phyloP scores from a whole-genome alignment of 2,888 invertebrate species.

The Dichetophora obliterata region DNA sequence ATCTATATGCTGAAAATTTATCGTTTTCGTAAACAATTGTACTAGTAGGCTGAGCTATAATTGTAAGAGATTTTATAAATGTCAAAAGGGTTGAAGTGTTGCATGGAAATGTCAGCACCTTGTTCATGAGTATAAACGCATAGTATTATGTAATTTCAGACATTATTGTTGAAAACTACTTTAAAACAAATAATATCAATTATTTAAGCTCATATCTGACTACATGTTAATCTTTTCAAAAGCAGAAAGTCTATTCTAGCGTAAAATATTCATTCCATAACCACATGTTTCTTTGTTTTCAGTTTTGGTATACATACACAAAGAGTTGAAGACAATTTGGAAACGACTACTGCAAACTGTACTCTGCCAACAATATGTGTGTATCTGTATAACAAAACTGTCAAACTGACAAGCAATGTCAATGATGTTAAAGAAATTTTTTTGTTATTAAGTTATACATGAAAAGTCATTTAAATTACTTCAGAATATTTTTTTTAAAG shows the following conservation, averaged over 20 bases:
- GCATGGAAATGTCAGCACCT: neutral
- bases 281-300: slow-evolving; percentile 22
- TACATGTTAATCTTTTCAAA: neutral
- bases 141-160: no score
- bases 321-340: slow-evolving; percentile 3
- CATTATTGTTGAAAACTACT: neutral
- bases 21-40: neutral
- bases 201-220: neutral
- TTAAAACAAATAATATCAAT: neutral
- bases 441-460: no score
- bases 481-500: no score
- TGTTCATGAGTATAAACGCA: neutral
- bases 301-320: slow-evolving; percentile 40
- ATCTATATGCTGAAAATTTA: neutral
- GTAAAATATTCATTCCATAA: neutral
- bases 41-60: neutral
- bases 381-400: no score
- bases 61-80: slow-evolving; percentile 12
- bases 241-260: neutral
- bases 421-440: no score
- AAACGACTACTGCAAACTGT: slow-evolving; percentile 19
- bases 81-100: neutral
- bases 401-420: no score
- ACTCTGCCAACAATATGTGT: neutral
- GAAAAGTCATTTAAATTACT: no score